phyloP scores from a whole-genome alignment of 2,797 vertebrate genomes.

The Cryptoprocta ferox region DNA sequence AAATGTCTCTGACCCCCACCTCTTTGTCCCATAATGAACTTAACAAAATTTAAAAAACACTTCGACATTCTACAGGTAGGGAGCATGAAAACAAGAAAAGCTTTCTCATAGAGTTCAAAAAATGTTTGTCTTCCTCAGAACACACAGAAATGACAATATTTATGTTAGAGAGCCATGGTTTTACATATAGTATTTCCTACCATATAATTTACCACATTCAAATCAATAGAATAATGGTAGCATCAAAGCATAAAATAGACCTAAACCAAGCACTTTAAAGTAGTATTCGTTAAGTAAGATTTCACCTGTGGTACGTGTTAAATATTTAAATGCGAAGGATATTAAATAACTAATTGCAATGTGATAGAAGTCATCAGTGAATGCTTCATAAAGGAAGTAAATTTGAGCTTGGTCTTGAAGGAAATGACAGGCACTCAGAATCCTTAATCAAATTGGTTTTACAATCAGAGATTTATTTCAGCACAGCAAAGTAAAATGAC shows the following conservation, averaged over 20 bases:
- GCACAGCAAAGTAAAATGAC: slow-evolving; percentile 6
- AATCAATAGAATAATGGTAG: neutral
- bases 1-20: neutral
- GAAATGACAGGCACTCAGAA: slow-evolving; percentile 49
- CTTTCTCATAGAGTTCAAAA: neutral
- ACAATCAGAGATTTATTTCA: slow-evolving; percentile 15
- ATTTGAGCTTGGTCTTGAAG: slow-evolving; percentile 29
- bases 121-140: neutral
- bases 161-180: neutral
- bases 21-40: neutral
- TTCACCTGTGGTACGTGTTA: slow-evolving; percentile 23
- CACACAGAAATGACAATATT: neutral
- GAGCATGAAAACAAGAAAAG: neutral
- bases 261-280: slow-evolving; percentile 25
- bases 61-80: neutral
- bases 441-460: slow-evolving; percentile 48
- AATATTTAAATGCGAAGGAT: slow-evolving; percentile 57
- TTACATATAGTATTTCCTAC: neutral
- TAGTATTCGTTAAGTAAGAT: slow-evolving; percentile 26
- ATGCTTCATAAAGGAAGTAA: slow-evolving; percentile 50
- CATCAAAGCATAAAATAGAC: neutral
- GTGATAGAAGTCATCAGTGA: slow-evolving; percentile 27
- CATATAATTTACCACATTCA: neutral
- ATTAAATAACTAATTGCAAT: slow-evolving; percentile 61
- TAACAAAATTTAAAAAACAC: neutral